These are phyloP conservation scores for Rhabdomys dilectus DNA, from an alignment of 2,113 vertebrate genomes.

Conservation along the genomic window DNA sequence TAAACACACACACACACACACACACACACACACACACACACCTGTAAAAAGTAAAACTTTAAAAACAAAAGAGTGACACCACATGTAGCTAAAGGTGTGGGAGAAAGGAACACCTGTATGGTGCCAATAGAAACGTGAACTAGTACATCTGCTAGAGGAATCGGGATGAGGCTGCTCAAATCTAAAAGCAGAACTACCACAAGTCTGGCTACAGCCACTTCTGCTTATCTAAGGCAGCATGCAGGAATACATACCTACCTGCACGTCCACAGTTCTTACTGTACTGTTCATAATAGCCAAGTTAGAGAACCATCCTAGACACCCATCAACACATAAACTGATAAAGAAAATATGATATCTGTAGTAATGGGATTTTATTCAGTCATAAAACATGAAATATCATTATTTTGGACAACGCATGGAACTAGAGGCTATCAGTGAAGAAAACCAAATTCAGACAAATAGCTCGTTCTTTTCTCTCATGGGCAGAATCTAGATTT, in stretches of 20 bases:
- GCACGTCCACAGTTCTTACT: background rate
- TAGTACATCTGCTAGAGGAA: background rate
- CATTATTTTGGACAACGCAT: background rate
- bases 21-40: background rate
- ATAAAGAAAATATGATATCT: background rate
- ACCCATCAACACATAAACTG: background rate
- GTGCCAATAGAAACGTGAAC: background rate
- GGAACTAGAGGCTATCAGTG: background rate
- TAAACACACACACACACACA: background rate
- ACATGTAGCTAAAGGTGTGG: background rate
- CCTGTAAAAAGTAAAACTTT: background rate
- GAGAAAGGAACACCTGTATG: background rate
- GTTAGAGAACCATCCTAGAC: background rate
- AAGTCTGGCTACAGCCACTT: background rate
- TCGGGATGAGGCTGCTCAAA: background rate
- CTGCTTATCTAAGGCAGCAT: background rate
- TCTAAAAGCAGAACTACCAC: background rate
- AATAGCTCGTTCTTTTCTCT: background rate
- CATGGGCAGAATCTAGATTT: background rate
- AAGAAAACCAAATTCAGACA: background rate
- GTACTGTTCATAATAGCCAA: background rate
- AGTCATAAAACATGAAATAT: background rate
- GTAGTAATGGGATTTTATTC: background rate
- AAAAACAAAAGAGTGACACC: background rate
- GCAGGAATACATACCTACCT: too few species aligned